Conservation (phyloP, 2,888 invertebrate species). For the Phyto melanocephala region DNA sequence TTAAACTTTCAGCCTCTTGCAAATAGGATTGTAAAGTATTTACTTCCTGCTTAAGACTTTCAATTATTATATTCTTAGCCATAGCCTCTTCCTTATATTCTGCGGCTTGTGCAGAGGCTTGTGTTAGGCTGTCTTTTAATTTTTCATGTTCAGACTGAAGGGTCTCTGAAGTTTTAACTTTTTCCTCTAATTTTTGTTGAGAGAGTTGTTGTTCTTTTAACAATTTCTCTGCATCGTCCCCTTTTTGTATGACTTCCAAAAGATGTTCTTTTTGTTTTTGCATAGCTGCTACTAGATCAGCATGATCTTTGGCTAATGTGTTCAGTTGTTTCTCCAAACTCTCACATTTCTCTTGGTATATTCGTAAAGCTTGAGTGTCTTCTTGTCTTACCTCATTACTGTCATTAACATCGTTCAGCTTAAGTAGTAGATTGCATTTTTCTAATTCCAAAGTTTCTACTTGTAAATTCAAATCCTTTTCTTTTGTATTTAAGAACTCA, state of each 20-base stretch:
- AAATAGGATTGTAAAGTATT: slow-evolving; percentile 48
- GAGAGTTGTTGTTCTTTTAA: slow-evolving; percentile 25
- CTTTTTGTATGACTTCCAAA: slow-evolving; percentile 66
- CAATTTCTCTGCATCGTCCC: slow-evolving; percentile 64
- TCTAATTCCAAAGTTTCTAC: slow-evolving; percentile 71
- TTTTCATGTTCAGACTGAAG: slow-evolving; percentile 11
- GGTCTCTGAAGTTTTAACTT: neutral
- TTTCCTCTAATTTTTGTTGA: neutral
- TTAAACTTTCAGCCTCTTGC: slow-evolving; percentile 33
- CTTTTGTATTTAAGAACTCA: slow-evolving; percentile 70
- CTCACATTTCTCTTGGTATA: slow-evolving; percentile 67
- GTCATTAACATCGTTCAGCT: slow-evolving; percentile 71
- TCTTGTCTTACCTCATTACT: slow-evolving; percentile 64
- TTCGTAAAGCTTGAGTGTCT: slow-evolving; percentile 44
- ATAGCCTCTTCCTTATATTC: slow-evolving; percentile 57
- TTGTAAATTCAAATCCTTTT: slow-evolving; percentile 73
- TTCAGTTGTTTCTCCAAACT: slow-evolving; percentile 70
- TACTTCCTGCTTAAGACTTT: slow-evolving; percentile 54
- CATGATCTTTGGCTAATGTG: slow-evolving; percentile 71
- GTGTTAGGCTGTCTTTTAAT: slow-evolving; percentile 11
- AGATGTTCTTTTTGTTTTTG: slow-evolving; percentile 69
- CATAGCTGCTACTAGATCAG: slow-evolving; percentile 69
- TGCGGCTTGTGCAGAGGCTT: slow-evolving; percentile 1
- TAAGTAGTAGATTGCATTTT: slow-evolving; percentile 72
- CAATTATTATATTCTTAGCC: slow-evolving; percentile 54